Base-by-base conservation (phyloP, 1,140 invertebrate genomes). In the Ericerus pela region DNA sequence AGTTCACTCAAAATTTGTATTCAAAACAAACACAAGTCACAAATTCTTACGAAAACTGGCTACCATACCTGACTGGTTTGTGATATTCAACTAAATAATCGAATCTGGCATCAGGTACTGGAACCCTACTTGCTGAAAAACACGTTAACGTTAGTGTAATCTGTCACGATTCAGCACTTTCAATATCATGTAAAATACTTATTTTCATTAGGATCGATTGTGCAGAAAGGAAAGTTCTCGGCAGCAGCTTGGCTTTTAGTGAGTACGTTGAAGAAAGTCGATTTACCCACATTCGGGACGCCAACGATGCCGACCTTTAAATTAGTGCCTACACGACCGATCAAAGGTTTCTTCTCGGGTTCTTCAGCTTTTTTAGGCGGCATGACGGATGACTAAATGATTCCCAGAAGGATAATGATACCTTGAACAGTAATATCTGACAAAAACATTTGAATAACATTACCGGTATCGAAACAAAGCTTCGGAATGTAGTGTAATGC, bases 181-280 rank as follows among this genome's bases (percentile, higher is more conserved):
- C 27, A 22, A 30, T 20, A 51, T 26, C 4, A 54, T 18, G 11
- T 55, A 64, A 60, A 66, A 84, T 86, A 92, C 88, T 94, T 92
- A 96, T 93, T 97, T 83, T 99, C 96, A 91, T 99, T 99, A 22
- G 96, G 96, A 76, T 99, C 94, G 67, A 99, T 99, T 66, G 96
- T 99, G 76, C 96, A 99, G 75, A 99, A 99, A 4, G 96, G 96
- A 71, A 98, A 97, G 68, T 99, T 98, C 74, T 98, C 90, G 54
- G 96, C 93, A 55, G 91, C 81, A 10, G 90, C 95, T 66, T 89
- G 82, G 68, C 90, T 96, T 69, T 97, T 93, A 16, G 94, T 98
- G 29, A 99, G 70, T 0, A 99, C 93, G 73, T 99, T 99, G 76
- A 99, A 99, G 73, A 99, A 99, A 37, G 96, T 98, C 4, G 93